Evolutionary conservation across 1,140 invertebrate species (phyloP).

Genomic region (Drosophila truncata): DNA sequence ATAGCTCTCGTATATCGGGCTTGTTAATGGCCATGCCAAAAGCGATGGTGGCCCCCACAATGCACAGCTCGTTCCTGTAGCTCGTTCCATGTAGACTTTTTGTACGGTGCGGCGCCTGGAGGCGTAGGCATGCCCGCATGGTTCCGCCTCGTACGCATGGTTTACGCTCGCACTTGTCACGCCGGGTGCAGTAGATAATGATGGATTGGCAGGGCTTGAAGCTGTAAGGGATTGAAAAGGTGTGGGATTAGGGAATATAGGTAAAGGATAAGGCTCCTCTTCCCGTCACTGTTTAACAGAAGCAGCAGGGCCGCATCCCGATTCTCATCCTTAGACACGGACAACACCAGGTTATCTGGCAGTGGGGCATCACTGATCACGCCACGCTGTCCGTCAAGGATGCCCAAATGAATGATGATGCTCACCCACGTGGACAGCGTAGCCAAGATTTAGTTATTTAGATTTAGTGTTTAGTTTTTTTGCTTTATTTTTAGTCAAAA

Average conservation of each 20-base stretch:
- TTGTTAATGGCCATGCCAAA: conserved; percentile 99
- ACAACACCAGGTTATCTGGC: conserved; percentile 93
- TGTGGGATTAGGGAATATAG: background rate
- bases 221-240: conserved; percentile 45
- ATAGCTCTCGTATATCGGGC: conserved; percentile 94
- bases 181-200: conserved; percentile 97
- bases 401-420: conserved; percentile 92
- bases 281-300: conserved; percentile 89
- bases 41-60: conserved; percentile 98
- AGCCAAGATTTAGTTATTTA: too few relatives aligned
- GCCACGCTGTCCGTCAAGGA: conserved; percentile 89
- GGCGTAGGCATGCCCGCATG: conserved; percentile 95
- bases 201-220: conserved; percentile 91
- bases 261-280: background rate
- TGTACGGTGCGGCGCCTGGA: conserved; percentile 93
- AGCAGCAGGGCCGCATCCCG: conserved; percentile 92
- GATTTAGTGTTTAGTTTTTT: too few relatives aligned
- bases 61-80: conserved; percentile 91
- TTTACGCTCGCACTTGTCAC: conserved; percentile 95
- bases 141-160: too few relatives aligned
- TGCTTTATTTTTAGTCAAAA: too few relatives aligned
- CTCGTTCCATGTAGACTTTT: conserved; percentile 96
- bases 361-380: conserved; percentile 93
- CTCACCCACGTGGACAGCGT: conserved; percentile 91
- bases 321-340: conserved; percentile 93